Evolutionary conservation across 1,140 invertebrate genomes (phyloP).

Genomic region (Conopomorpha cramerella): DNA sequence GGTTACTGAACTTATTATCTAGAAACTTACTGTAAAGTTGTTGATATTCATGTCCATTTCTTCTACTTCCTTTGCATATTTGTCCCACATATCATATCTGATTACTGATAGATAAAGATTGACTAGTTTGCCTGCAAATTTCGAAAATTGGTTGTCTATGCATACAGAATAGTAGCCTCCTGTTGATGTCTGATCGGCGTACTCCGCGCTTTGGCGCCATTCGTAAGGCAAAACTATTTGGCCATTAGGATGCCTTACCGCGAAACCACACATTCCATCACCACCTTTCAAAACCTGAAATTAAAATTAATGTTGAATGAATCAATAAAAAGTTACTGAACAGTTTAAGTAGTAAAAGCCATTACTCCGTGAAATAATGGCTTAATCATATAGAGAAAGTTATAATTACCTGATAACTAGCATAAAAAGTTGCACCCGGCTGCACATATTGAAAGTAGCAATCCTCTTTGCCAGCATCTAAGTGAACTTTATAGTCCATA

Average conservation of each 20-base stretch:
- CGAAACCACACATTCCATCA: constrained; percentile 91
- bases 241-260: constrained; percentile 83
- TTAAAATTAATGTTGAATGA: no score
- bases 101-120: constrained; percentile 94
- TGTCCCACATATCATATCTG: constrained; percentile 92
- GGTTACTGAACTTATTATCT: no score
- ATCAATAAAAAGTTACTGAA: constrained; percentile 8
- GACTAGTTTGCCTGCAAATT: constrained; percentile 89
- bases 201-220: constrained; percentile 85
- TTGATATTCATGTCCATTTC: constrained; percentile 84
- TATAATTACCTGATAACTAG: constrained; percentile 86
- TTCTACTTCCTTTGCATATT: constrained; percentile 87
- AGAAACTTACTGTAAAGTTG: constrained; percentile 81
- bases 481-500: constrained; percentile 94
- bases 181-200: constrained; percentile 77
- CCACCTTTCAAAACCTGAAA: constrained; percentile 83
- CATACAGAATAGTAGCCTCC: constrained; percentile 93
- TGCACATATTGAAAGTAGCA: constrained; percentile 94
- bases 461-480: constrained; percentile 92
- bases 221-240: constrained; percentile 87
- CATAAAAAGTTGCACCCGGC: constrained; percentile 89
- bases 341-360: constrained; percentile 2
- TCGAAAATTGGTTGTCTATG: constrained; percentile 93
- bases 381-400: neutral
- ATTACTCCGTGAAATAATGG: neutral